These are phyloP conservation scores for Tyria jacobaeae DNA, from an alignment of 2,888 invertebrate genomes.

Conservation along the genomic window DNA sequence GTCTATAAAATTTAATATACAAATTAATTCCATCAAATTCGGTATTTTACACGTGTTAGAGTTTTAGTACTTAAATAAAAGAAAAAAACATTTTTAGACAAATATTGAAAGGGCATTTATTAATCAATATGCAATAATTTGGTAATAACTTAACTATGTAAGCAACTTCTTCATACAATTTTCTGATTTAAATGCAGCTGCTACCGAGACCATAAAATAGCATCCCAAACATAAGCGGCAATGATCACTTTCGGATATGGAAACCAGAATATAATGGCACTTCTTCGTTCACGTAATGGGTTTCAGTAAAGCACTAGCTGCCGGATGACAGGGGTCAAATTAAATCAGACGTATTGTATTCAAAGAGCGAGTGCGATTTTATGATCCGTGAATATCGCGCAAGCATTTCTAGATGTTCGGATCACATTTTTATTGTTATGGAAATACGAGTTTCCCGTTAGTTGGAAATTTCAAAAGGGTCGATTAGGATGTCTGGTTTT, in stretches of 20 bases:
- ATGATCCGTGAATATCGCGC: slow-evolving; percentile 86
- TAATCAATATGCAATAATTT: neutral
- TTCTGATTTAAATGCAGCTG: slow-evolving; percentile 61
- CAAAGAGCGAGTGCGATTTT: slow-evolving; percentile 80
- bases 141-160: neutral
- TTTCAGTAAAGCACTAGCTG: slow-evolving; percentile 53
- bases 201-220: slow-evolving; percentile 66
- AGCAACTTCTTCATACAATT: slow-evolving; percentile 48
- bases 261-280: slow-evolving; percentile 74
- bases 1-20: too few relatives aligned
- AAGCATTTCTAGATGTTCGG: slow-evolving; percentile 86
- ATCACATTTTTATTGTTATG: slow-evolving; percentile 87
- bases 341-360: slow-evolving; percentile 74
- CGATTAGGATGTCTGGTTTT: slow-evolving; percentile 86
- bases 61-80: too few relatives aligned
- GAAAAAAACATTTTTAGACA: too few relatives aligned
- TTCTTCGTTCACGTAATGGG: slow-evolving; percentile 59
- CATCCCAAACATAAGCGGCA: slow-evolving; percentile 65
- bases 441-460: slow-evolving; percentile 86
- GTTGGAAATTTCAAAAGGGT: slow-evolving; percentile 86
- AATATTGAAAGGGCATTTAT: neutral
- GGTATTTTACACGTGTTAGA: too few relatives aligned
- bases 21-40: too few relatives aligned
- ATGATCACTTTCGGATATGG: slow-evolving; percentile 63
- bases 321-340: slow-evolving; percentile 69